Evolutionary conservation across 2,888 invertebrate genomes (phyloP), one percentile per base, ranked within the genome.

Genomic region (Subacronicta megacephala): DNA sequence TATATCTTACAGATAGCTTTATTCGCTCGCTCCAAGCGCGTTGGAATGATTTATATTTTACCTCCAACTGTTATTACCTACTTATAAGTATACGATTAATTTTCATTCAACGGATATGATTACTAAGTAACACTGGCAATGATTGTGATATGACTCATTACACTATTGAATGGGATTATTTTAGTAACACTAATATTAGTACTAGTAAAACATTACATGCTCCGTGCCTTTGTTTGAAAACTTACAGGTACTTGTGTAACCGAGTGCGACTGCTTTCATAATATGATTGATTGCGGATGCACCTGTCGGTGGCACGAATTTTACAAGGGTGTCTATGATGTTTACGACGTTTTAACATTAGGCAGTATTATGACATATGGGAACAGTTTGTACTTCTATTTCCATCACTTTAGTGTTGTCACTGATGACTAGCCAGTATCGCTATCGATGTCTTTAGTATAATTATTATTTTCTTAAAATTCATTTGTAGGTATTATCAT

Each of bases 281-380:
- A 45, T 36, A 70, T 71, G 75, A 81, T 78, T 78, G 74, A 80
- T 80, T 65, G 72, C 68, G 72, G 73, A 73, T 67, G 75, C 73
- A 76, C 64, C 66, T 79, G 76, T 74, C 80, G 51, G 37, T 20
- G 45, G 57, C 57, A 56, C 29, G 33, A 62, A 68, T 70, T 73
- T 73, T 68, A 67, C 62, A 63, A 62, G 57, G 49, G 49, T 61
- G 40, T 31, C 38, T 35, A 4, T 50, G 40, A 55, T 58, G 38
- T 61, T 46, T 40, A 72, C 42, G 52, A 52, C n/a, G 44, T 41
- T 26, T 46, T 15, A 49, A 46, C 44, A 41, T 46, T 33, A 47
- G 46, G 20, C 15, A 20, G 13, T 29, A 16, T 36, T 53, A 37
- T 53, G 15, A 54, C 40, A 29, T 10, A 17, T 6, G 40, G 3